Evolutionary conservation across 2,888 invertebrate species (phyloP), one percentile per base, ranked within the genome.

Genomic region (Saturnia japonica): DNA sequence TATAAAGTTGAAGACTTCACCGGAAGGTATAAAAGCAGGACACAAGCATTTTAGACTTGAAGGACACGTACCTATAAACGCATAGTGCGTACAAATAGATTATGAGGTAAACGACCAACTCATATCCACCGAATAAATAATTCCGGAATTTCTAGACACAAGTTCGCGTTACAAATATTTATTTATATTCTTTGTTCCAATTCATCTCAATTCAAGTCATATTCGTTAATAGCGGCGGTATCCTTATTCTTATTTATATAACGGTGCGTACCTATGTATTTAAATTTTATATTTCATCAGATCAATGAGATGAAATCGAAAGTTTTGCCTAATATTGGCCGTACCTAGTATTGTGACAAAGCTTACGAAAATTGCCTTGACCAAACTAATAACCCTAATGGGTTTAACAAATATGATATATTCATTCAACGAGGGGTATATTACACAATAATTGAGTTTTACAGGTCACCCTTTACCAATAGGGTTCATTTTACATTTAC

Each of bases 321-420:
- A 81, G 79, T 75, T 67, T 72, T 76, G 76, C 73, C 74, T 75
- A 80, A 81, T 80, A 79, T 80, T 78, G 76, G 72, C 74, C 75
- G 73, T 74, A 67, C 68, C 45, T 73, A 76, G 74, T 79, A 77
- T 79, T 85, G 84, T 87, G 86, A 86, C 85, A 88, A 86, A 85
- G 80, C 83, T 91, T 88, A 88, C 89, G 88, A 91, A 90, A 90
- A 90, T 78, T 79, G 75, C 91, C 92, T 93, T 93, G 91, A 89
- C 88, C 88, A 85, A 88, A 83, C 86, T 87, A 88, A 87, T 84
- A 81, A 85, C 75, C 82, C 89, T 89, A 91, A 92, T 87, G 85
- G 80, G 82, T 89, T 88, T 80, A 79, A 86, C 89, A 93, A 92
- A 93, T 88, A 91, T 88, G 88, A 93, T 88, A 91, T 88, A 88